Evolutionary conservation across 1,140 invertebrate genomes (phyloP).

Genomic region (Yoshiicerus persimilis): DNA sequence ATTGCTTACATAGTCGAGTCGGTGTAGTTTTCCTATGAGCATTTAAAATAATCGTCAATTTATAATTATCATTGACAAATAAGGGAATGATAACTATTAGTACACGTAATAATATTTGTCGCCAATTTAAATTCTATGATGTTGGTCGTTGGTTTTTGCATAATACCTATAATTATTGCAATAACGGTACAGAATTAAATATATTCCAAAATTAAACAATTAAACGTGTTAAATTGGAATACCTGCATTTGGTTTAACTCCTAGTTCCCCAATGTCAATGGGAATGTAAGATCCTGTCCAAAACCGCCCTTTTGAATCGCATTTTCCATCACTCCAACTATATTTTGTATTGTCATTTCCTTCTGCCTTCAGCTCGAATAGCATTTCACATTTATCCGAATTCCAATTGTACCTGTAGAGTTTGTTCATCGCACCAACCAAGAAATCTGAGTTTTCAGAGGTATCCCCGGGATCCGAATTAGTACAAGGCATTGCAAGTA

Average conservation of each 20-base stretch:
- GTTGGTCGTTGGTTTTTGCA: too few species aligned
- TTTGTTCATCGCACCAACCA: background rate
- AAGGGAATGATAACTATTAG: too few species aligned
- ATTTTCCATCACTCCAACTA: background rate
- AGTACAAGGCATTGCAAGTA: background rate
- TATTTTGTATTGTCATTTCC: background rate
- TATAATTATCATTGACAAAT: too few species aligned
- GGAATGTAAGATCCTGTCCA: background rate
- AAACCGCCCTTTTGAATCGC: background rate
- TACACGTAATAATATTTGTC: too few species aligned
- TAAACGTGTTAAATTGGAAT: too few species aligned
- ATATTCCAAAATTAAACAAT: too few species aligned
- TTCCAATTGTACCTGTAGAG: background rate
- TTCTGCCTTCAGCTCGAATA: background rate
- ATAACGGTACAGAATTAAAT: too few species aligned
- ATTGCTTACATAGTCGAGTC: background rate
- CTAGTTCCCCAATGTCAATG: background rate
- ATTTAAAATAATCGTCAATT: too few species aligned
- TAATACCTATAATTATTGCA: too few species aligned
- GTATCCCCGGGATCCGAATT: background rate
- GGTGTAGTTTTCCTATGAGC: background rate
- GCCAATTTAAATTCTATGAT: too few species aligned
- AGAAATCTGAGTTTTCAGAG: background rate
- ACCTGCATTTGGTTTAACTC: background rate
- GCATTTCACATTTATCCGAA: background rate